A percentile compares a stretch with the other conserved stretches of the same genome.
Evolutionary conservation across 2,888 invertebrate species (phyloP).

Genomic region (Acleris laterana): DNA sequence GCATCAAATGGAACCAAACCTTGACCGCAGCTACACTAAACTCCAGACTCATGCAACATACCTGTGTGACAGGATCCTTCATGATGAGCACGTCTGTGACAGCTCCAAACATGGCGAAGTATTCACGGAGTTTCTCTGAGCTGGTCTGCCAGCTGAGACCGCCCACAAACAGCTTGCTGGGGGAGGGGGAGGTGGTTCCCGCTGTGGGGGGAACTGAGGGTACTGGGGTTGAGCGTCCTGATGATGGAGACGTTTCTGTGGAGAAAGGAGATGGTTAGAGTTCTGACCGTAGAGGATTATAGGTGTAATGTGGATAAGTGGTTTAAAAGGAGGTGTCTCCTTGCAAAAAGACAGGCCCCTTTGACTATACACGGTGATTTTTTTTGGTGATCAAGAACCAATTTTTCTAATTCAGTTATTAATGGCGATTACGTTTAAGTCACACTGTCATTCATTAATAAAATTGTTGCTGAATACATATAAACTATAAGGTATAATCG

Average conservation of each 20-base stretch:
- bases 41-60: constrained; percentile 57
- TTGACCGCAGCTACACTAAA: not conserved
- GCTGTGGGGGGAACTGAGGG: constrained; percentile 58
- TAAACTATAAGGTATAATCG: too few species aligned
- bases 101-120: constrained; percentile 96
- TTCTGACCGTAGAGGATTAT: too few species aligned
- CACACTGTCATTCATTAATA: too few species aligned
- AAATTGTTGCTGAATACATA: too few species aligned
- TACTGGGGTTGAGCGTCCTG: constrained; percentile 90
- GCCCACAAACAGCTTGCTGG: constrained; percentile 94
- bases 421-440: too few species aligned
- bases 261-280: constrained; percentile 47
- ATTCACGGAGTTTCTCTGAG: constrained; percentile 95
- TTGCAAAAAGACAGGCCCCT: too few species aligned
- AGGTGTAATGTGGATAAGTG: too few species aligned
- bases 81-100: constrained; percentile 96
- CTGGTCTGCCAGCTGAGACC: constrained; percentile 97
- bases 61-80: constrained; percentile 97
- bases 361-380: too few species aligned
- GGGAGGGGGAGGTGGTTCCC: constrained; percentile 83
- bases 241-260: constrained; percentile 85
- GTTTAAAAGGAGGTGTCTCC: too few species aligned
- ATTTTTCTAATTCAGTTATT: too few species aligned
- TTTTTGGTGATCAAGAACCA: too few species aligned
- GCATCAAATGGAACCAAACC: not conserved